Evolutionary conservation across 2,113 vertebrate genomes (phyloP), one percentile per base, ranked within the genome.

Genomic region (Chauna torquata): DNA sequence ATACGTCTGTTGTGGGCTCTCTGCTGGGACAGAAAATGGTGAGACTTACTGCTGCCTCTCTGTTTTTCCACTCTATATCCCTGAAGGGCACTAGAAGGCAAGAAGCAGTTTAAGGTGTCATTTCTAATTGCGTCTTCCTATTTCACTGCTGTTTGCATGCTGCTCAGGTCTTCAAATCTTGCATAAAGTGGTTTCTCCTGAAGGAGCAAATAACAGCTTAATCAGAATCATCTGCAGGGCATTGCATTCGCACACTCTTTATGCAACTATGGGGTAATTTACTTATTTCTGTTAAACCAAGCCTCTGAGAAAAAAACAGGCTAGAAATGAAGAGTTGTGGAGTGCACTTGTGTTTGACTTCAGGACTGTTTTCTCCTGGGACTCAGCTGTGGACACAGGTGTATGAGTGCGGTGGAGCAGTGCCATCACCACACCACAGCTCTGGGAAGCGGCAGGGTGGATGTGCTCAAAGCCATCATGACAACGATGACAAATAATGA

Each of bases 121-220:
- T 96, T 94, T 89, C 61, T 30, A 97, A 72, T 82, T 90, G 76
- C 95, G 78, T 96, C 95, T 83, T 96, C 95, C 94, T 88, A 91
- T 92, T 94, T 96, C 93, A 50, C 61, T 87, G 81, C 97, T 85
- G 92, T 97, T 97, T 96, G 79, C 97, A 97, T 87, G 82, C 96
- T 92, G 94, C 92, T 97, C 93, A 90, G 94, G 93, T 97, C 97
- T 97, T 86, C 92, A 97, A 97, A 94, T 77, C 92, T 96, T 87
- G 77, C 90, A 82, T 92, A 92, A 96, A 96, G 91, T 94, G 94
- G 11, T 89, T 94, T 50, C 91, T 97, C 97, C 88, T 91, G 34
- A 95, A 96, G 96, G 94, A 96, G 69, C 84, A 92, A 94, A 94
- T 50, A 85, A 79, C 94, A 96, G 89, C 95, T 97, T 95, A 80